phyloP scores from a whole-genome alignment of 2,113 vertebrate genomes.

The Caranx ignobilis region DNA sequence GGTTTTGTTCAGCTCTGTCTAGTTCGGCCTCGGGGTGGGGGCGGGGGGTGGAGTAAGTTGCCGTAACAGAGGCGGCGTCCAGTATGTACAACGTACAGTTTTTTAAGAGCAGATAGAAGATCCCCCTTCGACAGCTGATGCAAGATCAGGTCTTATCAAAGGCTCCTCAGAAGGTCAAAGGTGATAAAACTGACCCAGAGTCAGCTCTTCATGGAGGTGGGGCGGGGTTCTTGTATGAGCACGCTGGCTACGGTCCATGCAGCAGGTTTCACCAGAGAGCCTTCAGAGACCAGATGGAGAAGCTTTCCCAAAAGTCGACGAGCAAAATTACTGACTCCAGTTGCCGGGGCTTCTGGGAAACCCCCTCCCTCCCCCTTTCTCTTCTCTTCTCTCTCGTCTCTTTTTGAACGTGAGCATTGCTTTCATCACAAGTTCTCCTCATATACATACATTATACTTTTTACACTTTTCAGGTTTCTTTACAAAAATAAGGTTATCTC shows the following conservation, averaged over 20 bases:
- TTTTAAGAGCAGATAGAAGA: constrained; percentile 49
- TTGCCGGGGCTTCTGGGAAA: constrained; percentile 32
- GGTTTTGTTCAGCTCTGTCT: constrained; percentile 52
- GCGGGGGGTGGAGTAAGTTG: neutral
- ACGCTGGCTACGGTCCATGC: constrained; percentile 37
- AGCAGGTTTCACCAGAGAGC: constrained; percentile 39
- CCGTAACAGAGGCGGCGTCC: constrained; percentile 21
- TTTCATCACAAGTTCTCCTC: constrained; percentile 34
- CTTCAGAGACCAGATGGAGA: constrained; percentile 19
- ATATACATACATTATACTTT: constrained; percentile 59
- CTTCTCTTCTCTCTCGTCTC: too few species aligned
- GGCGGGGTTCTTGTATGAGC: constrained; percentile 10
- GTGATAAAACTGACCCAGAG: constrained; percentile 23
- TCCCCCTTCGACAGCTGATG: constrained; percentile 48
- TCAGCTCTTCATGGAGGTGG: neutral
- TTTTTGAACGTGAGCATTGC: neutral
- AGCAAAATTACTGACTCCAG: neutral
- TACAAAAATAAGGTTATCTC: constrained; percentile 84
- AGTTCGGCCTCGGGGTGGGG: constrained; percentile 33
- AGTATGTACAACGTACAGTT: constrained; percentile 49
- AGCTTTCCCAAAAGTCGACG: constrained; percentile 49
- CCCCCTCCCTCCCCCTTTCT: neutral
- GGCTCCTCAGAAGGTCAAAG: constrained; percentile 16
- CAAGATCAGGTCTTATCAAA: constrained; percentile 44
- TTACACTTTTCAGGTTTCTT: constrained; percentile 77